Conservation (phyloP, 1,140 invertebrate genomes). For the Pseudobourletiella spinata region DNA sequence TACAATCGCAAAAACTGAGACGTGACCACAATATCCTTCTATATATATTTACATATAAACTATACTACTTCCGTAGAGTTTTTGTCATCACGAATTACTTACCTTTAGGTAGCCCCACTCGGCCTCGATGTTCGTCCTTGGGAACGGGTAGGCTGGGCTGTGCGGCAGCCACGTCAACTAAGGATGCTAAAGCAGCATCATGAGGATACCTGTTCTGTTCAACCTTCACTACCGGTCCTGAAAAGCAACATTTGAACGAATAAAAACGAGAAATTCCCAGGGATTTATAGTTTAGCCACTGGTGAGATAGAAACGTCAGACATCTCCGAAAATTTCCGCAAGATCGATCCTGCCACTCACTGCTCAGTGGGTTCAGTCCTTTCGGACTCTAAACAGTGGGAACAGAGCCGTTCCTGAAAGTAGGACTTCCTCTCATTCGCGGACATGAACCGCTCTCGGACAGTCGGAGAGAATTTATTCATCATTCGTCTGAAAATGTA, state of each 20-base stretch:
- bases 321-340: not conserved
- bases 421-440: not conserved
- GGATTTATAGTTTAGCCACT: too few species aligned
- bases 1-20: not conserved
- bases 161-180: slow-evolving; percentile 76
- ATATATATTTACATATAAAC: too few species aligned
- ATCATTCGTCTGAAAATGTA: not conserved
- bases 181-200: slow-evolving; percentile 70
- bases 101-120: slow-evolving; percentile 30
- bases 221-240: slow-evolving; percentile 23
- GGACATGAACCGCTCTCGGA: not conserved
- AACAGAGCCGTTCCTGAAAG: not conserved
- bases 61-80: too few species aligned
- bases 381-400: slow-evolving; percentile 9
- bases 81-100: too few species aligned
- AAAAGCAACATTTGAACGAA: not conserved
- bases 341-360: not conserved
- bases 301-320: too few species aligned
- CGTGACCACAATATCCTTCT: too few species aligned
- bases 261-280: too few species aligned
- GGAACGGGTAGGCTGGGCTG: slow-evolving; percentile 75
- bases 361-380: slow-evolving; percentile 8
- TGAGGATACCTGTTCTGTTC: slow-evolving; percentile 42
- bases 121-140: slow-evolving; percentile 40
- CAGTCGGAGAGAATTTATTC: not conserved